Evolutionary conservation across 1,140 invertebrate species (phyloP).

Genomic region (Lordiphosa stackelbergi): DNA sequence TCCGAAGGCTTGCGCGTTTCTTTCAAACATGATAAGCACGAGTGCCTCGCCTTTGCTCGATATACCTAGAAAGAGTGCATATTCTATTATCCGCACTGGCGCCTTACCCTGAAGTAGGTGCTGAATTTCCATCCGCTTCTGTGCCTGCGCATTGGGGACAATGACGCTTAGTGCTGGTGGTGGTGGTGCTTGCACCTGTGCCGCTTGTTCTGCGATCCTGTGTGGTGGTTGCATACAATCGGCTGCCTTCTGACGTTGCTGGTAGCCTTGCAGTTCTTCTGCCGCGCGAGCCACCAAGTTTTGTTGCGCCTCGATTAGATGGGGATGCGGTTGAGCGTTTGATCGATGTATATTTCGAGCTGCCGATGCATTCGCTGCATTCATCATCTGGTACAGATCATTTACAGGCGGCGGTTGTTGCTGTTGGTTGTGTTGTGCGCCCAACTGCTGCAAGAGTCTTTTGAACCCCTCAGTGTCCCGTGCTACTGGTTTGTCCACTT

Average conservation of each 20-base stretch:
- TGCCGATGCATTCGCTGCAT: background rate
- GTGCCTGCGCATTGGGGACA: slow-evolving; percentile 14
- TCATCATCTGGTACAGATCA: slow-evolving; percentile 17
- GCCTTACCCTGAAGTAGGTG: slow-evolving; percentile 50
- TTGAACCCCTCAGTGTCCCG: slow-evolving; percentile 58
- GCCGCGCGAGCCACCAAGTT: slow-evolving; percentile 3
- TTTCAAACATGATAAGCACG: too few relatives aligned
- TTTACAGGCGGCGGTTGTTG: background rate
- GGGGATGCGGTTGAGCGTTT: background rate
- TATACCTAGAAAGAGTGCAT: too few relatives aligned
- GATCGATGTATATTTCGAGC: slow-evolving; percentile 1
- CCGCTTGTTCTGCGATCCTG: slow-evolving; percentile 9
- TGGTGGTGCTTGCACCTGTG: slow-evolving; percentile 8
- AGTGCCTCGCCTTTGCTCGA: too few relatives aligned
- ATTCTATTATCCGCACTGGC: too few relatives aligned
- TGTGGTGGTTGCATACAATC: slow-evolving; percentile 8
- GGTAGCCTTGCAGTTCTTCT: slow-evolving; percentile 1
- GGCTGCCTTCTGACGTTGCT: slow-evolving; percentile 4
- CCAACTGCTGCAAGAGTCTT: slow-evolving; percentile 53
- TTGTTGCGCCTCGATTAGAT: slow-evolving; percentile 11
- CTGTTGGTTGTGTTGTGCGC: slow-evolving; percentile 25
- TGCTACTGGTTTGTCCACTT: slow-evolving; percentile 31
- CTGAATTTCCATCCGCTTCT: slow-evolving; percentile 48
- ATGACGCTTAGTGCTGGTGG: background rate
- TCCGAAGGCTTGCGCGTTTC: too few relatives aligned